Conservation (phyloP, 2,888 invertebrate genomes). For the Yponomeuta malinellus region DNA sequence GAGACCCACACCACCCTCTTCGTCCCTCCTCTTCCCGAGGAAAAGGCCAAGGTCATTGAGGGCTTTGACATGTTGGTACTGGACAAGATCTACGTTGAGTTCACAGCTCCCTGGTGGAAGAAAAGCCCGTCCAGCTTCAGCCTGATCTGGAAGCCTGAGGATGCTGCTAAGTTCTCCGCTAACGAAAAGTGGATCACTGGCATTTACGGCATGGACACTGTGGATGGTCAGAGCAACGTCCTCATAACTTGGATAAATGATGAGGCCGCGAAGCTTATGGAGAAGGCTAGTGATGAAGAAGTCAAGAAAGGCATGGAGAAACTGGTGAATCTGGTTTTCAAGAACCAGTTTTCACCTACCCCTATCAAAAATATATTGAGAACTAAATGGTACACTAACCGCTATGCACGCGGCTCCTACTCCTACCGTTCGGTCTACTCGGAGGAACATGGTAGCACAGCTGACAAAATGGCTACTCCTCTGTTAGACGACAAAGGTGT, state of each 20-base stretch:
- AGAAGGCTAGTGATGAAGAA: constrained; percentile 50
- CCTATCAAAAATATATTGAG: constrained; percentile 25
- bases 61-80: constrained; percentile 73
- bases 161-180: not conserved
- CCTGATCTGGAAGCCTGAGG: constrained; percentile 8
- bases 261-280: constrained; percentile 65
- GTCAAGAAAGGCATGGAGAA: constrained; percentile 11
- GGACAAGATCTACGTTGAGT: constrained; percentile 71
- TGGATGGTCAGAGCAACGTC: constrained; percentile 31
- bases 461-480: constrained; percentile 55
- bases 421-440: constrained; percentile 59
- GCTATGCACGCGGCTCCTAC: constrained; percentile 74
- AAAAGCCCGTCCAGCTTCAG: not conserved
- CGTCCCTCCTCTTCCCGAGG: constrained; percentile 18
- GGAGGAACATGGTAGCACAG: constrained; percentile 49
- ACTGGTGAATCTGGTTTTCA: not conserved
- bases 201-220: constrained; percentile 1
- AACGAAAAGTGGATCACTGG: constrained; percentile 14
- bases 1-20: constrained; percentile 26
- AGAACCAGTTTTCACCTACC: not conserved
- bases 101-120: constrained; percentile 10
- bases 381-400: constrained; percentile 73
- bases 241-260: constrained; percentile 75
- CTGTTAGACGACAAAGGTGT: constrained; percentile 30
- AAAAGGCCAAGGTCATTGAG: constrained; percentile 58